Evolutionary conservation across 2,888 invertebrate genomes (phyloP).

Genomic region (Brenthis hecate): DNA sequence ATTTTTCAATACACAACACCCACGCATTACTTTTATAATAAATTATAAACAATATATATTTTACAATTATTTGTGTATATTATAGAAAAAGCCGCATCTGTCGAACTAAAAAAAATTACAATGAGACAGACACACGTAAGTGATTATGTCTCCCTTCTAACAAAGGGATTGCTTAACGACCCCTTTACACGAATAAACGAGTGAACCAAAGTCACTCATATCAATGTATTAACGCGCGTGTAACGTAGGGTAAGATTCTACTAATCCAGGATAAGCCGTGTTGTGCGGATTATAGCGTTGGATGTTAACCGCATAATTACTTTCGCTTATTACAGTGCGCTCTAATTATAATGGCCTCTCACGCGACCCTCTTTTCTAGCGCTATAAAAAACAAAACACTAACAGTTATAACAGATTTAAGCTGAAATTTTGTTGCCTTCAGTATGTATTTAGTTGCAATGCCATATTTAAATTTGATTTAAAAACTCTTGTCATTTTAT

Average conservation of each 20-base stretch:
- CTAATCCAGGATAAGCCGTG: slow-evolving; percentile 70
- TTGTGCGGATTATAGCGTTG: slow-evolving; percentile 60
- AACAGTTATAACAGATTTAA: slow-evolving; percentile 12
- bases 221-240: slow-evolving; percentile 78
- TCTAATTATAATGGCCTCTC: slow-evolving; percentile 35
- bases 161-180: slow-evolving; percentile 73
- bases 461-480: no score
- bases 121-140: slow-evolving; percentile 69
- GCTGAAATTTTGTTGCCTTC: slow-evolving; percentile 1
- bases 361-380: slow-evolving; percentile 9
- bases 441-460: slow-evolving; percentile 20
- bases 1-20: no score
- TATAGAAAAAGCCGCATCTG: no score
- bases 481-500: no score
- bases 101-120: slow-evolving; percentile 46
- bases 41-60: no score
- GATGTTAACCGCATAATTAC: slow-evolving; percentile 77
- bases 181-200: slow-evolving; percentile 76
- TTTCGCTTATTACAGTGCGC: slow-evolving; percentile 45
- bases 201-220: slow-evolving; percentile 71
- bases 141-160: slow-evolving; percentile 72
- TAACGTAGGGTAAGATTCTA: slow-evolving; percentile 67
- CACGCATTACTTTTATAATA: no score
- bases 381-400: slow-evolving; percentile 10
- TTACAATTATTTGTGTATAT: no score